Conservation (phyloP, 2,888 invertebrate species). For the Caradrina clavipalpis region DNA sequence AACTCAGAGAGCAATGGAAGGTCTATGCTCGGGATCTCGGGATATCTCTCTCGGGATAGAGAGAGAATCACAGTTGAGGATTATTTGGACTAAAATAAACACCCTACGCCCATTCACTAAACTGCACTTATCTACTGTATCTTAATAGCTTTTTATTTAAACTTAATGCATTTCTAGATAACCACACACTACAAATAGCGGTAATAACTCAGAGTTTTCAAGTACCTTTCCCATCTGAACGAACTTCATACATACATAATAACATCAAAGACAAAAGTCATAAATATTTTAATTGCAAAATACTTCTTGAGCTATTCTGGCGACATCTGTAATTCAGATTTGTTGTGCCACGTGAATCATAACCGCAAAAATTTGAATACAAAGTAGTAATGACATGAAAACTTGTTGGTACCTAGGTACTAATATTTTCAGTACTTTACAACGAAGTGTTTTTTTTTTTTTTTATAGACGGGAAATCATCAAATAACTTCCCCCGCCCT, state of each 20-base stretch:
- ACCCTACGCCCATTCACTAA: constrained; percentile 24
- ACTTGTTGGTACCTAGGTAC: neutral
- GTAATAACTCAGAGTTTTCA: constrained; percentile 81
- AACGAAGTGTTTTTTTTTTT: constrained; percentile 19
- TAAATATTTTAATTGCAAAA: constrained; percentile 80
- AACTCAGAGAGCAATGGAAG: too few relatives aligned
- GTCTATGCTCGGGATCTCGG: too few relatives aligned
- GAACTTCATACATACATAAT: constrained; percentile 59
- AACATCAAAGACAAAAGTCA: constrained; percentile 73
- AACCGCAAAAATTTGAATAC: constrained; percentile 60
- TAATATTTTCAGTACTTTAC: neutral
- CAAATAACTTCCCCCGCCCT: too few relatives aligned
- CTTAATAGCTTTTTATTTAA: constrained; percentile 72
- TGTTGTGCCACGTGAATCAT: constrained; percentile 50
- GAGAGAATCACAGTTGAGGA: too few relatives aligned
- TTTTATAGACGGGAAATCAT: too few relatives aligned
- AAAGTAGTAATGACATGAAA: constrained; percentile 50
- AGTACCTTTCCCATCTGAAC: constrained; percentile 73
- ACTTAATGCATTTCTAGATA: constrained; percentile 79
- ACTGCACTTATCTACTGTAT: constrained; percentile 57
- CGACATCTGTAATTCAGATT: constrained; percentile 66
- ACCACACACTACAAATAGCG: constrained; percentile 74
- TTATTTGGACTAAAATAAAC: constrained; percentile 23
- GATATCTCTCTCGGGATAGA: too few relatives aligned
- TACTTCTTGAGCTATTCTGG: constrained; percentile 65